These are phyloP conservation scores for Lampris incognitus DNA, from an alignment of 2,113 vertebrate species.

Conservation along the genomic window DNA sequence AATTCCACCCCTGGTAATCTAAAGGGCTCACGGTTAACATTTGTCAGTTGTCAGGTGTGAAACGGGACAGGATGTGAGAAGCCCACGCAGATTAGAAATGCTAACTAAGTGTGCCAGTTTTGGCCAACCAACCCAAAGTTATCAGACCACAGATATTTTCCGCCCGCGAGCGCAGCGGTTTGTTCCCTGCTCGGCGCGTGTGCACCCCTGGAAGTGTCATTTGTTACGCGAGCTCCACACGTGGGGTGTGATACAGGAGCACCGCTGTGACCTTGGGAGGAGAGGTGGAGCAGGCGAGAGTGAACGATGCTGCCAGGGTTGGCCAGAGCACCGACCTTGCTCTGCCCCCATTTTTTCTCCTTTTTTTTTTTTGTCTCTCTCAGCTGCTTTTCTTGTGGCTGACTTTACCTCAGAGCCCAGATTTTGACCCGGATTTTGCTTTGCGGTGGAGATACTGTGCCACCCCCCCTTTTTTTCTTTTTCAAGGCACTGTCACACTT, in stretches of 20 bases:
- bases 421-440: not conserved
- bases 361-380: conserved; percentile 51
- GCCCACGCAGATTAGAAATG: conserved; percentile 66
- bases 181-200: conserved; percentile 67
- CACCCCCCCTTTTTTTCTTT: too few relatives aligned
- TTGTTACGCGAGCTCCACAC: conserved; percentile 70
- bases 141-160: conserved; percentile 46
- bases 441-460: not conserved
- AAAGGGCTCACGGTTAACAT: conserved; percentile 82
- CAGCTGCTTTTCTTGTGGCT: not conserved
- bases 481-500: too few relatives aligned
- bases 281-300: conserved; percentile 74
- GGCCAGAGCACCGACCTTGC: conserved; percentile 72
- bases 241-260: conserved; percentile 73
- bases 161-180: conserved; percentile 40
- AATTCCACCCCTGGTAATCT: conserved; percentile 81
- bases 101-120: conserved; percentile 58
- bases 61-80: conserved; percentile 43
- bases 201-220: conserved; percentile 55
- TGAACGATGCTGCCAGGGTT: conserved; percentile 71
- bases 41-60: conserved; percentile 81
- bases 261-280: conserved; percentile 69
- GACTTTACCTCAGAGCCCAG: not conserved
- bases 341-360: conserved; percentile 54
- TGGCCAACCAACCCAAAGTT: conserved; percentile 60